Evolutionary conservation across 2,113 vertebrate species (phyloP).

Genomic region (Phrynosoma blainvillii): DNA sequence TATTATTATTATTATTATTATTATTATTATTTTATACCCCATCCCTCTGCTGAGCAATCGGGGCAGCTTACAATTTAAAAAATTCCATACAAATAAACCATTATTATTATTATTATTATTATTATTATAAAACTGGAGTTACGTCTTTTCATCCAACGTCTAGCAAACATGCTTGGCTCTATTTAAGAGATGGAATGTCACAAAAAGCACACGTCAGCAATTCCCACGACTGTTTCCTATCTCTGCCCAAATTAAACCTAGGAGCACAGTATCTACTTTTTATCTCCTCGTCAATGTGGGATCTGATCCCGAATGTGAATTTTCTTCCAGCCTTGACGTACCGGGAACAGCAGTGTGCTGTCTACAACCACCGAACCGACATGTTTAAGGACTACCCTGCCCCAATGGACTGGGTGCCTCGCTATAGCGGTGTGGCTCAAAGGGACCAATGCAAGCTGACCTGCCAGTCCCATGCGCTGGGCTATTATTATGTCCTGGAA

Average conservation of each 20-base stretch:
- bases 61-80: no score
- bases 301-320: neutral
- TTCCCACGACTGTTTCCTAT: neutral
- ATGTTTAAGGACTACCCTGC: constrained; percentile 70
- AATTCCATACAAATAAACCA: no score
- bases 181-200: neutral
- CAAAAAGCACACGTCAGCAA: no score
- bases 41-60: no score
- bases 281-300: neutral
- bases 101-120: no score
- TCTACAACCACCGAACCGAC: constrained; percentile 71
- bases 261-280: rapidly evolving
- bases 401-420: constrained; percentile 75
- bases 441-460: constrained; percentile 76
- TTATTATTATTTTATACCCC: no score
- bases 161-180: neutral
- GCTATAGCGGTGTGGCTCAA: constrained; percentile 68
- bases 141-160: neutral
- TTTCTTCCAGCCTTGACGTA: constrained; percentile 64
- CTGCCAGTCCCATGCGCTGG: constrained; percentile 73
- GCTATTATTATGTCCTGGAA: constrained; percentile 75
- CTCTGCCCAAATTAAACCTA: no score
- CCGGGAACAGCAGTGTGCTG: constrained; percentile 76
- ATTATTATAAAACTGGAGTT: neutral
- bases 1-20: no score